These are phyloP conservation scores for Melinaea menophilus DNA, from an alignment of 2,888 invertebrate species.

Conservation along the genomic window DNA sequence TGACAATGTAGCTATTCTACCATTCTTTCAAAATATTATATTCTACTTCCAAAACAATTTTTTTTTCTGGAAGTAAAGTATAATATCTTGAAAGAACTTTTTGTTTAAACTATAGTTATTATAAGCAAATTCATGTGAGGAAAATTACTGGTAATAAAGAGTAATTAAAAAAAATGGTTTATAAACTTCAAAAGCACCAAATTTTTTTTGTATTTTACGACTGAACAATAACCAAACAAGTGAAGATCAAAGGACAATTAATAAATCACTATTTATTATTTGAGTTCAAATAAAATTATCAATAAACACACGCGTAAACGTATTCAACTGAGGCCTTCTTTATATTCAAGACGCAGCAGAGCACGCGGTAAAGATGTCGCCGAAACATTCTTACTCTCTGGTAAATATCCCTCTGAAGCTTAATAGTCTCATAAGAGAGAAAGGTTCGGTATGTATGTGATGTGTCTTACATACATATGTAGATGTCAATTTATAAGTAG, in stretches of 20 bases:
- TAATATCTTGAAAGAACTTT: no score
- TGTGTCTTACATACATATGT: constrained; percentile 31
- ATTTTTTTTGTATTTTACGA: no score
- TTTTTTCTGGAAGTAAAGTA: no score
- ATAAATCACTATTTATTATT: constrained; percentile 19
- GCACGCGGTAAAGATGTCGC: constrained; percentile 45
- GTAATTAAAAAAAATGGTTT: no score
- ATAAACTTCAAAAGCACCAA: no score
- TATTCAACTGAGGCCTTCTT: constrained; percentile 27
- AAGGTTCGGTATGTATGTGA: constrained; percentile 54
- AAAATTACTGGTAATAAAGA: no score
- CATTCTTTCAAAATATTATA: no score
- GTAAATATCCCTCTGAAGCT: constrained; percentile 59
- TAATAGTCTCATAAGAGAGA: constrained; percentile 64
- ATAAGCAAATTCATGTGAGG: no score
- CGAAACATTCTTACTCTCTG: constrained; percentile 59
- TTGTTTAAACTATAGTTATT: no score
- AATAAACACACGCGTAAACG: constrained; percentile 16
- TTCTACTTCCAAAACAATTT: no score
- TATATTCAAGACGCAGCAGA: constrained; percentile 35
- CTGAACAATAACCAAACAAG: background rate
- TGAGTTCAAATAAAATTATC: constrained; percentile 17
- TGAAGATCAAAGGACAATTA: background rate
- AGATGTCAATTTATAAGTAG: no score
- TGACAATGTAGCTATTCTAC: no score